Evolutionary conservation across 2,888 invertebrate species (phyloP).

Genomic region (Troides aeacus): DNA sequence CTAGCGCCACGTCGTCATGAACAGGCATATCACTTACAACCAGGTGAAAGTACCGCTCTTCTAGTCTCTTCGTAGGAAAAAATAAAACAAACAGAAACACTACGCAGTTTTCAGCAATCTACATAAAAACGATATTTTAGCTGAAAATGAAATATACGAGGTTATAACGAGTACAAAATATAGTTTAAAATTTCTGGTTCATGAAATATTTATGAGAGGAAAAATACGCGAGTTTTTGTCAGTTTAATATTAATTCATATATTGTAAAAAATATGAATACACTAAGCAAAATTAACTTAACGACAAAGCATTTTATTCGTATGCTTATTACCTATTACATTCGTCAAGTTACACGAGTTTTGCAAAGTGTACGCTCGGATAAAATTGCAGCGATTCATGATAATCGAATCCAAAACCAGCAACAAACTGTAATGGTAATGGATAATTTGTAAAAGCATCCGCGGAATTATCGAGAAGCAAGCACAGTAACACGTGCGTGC

Average conservation of each 20-base stretch:
- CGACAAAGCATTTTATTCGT: neutral
- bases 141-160: no score
- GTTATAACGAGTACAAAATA: no score
- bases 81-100: no score
- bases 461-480: neutral
- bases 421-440: neutral
- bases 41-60: no score
- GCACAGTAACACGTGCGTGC: neutral
- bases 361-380: neutral
- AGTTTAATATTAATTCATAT: neutral
- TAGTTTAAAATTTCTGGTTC: no score
- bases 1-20: no score
- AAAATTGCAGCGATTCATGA: neutral
- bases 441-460: neutral
- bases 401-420: neutral
- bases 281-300: neutral
- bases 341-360: neutral
- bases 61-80: no score
- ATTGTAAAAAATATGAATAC: neutral
- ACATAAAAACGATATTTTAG: no score
- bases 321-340: neutral
- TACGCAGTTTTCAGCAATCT: no score
- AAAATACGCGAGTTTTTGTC: no score
- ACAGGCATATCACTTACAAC: no score
- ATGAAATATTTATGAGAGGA: no score